These are phyloP conservation scores for Cryptoprocta ferox DNA, from an alignment of 2,797 vertebrate genomes.

Conservation along the genomic window DNA sequence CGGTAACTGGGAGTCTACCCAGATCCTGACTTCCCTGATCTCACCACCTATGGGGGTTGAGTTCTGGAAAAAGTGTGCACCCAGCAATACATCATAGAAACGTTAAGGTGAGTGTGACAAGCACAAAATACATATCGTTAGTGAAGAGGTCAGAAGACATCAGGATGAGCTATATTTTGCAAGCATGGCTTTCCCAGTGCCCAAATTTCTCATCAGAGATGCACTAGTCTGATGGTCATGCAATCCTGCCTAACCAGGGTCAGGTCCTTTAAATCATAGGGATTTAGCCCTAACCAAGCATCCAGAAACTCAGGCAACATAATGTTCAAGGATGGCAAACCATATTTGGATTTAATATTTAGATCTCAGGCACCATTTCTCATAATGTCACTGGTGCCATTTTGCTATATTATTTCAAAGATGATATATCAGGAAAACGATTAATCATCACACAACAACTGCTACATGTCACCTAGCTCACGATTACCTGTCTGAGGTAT, in stretches of 20 bases:
- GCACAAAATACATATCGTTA: not conserved
- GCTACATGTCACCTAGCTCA: not conserved
- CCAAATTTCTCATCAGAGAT: not conserved
- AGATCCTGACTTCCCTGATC: not conserved
- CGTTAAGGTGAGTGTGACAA: not conserved
- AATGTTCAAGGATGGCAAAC: not conserved
- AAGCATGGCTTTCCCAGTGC: not conserved
- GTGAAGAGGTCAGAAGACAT: not conserved
- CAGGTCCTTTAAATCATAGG: not conserved
- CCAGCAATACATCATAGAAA: not conserved
- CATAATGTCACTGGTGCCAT: not conserved
- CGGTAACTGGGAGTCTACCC: not conserved
- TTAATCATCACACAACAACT: not conserved
- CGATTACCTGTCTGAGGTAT: not conserved
- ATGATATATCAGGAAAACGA: not conserved
- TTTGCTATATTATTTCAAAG: not conserved
- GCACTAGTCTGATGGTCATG: not conserved
- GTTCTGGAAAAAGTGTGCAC: not conserved
- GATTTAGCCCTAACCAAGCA: not conserved
- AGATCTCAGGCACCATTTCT: not conserved
- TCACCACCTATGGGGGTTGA: not conserved
- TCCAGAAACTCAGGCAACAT: not conserved
- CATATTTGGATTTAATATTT: not conserved
- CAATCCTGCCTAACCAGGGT: not conserved
- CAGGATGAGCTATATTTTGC: not conserved